A percentile compares a stretch with the other conserved stretches of the same genome.
Evolutionary conservation across 2,113 vertebrate species (phyloP).

Genomic region (Psephotus haematonotus): DNA sequence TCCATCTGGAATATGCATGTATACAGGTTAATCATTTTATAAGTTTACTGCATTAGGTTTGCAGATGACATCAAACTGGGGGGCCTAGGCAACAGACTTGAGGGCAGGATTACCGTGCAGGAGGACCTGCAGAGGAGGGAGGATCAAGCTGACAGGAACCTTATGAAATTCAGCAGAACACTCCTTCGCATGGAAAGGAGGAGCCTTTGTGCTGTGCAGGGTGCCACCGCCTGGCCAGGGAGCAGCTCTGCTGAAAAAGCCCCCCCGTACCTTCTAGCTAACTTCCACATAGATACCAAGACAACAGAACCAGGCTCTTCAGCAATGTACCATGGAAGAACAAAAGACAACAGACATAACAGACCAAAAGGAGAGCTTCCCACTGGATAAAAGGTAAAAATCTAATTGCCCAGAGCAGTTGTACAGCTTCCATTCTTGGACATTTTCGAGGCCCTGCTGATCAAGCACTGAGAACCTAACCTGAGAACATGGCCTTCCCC

Average conservation of each 20-base stretch:
- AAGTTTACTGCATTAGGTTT: not conserved
- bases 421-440: not conserved
- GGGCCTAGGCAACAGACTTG: not conserved
- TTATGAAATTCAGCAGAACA: not conserved
- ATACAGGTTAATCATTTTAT: not conserved
- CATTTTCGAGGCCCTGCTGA: not conserved
- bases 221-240: not conserved
- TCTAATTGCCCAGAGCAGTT: not conserved
- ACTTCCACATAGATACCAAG: not conserved
- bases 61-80: not conserved
- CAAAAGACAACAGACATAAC: not conserved
- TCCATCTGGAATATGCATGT: not conserved
- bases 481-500: not conserved
- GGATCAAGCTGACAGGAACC: not conserved
- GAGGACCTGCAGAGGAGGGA: not conserved
- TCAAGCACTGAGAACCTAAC: not conserved
- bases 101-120: not conserved
- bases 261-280: not conserved
- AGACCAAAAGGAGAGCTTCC: not conserved
- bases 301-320: not conserved
- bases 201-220: not conserved
- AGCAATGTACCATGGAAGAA: fast-evolving
- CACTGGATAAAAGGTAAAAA: not conserved
- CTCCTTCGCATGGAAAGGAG: not conserved
- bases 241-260: not conserved